These are phyloP conservation scores for Raja brachyura DNA, from an alignment of 2,113 vertebrate genomes.

Conservation along the genomic window DNA sequence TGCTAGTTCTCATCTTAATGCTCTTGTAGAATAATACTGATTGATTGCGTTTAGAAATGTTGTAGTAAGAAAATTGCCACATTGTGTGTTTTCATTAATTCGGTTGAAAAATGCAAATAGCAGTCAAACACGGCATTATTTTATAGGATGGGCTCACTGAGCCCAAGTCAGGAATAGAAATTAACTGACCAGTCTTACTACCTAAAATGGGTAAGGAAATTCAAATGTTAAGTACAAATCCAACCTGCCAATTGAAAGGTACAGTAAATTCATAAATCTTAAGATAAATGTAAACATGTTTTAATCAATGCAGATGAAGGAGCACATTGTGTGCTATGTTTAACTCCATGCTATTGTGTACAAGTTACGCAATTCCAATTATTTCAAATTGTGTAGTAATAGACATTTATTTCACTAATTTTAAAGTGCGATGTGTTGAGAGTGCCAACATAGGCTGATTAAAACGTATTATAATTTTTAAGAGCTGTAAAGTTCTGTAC, in stretches of 20 bases:
- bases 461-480: not conserved
- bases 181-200: slow-evolving; percentile 35
- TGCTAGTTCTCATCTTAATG: slow-evolving; percentile 36
- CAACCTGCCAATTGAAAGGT: slow-evolving; percentile 9
- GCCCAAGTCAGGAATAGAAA: slow-evolving; percentile 31
- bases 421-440: slow-evolving; percentile 24
- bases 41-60: slow-evolving; percentile 16
- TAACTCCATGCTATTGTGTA: not conserved
- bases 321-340: slow-evolving; percentile 22
- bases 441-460: not conserved
- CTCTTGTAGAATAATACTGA: slow-evolving; percentile 34
- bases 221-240: slow-evolving; percentile 20
- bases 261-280: slow-evolving; percentile 25
- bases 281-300: not conserved
- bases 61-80: slow-evolving; percentile 13
- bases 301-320: not conserved
- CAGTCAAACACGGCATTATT: slow-evolving; percentile 31
- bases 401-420: not conserved
- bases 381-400: slow-evolving; percentile 28
- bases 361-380: not conserved
- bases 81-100: slow-evolving; percentile 19
- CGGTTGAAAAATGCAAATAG: slow-evolving; percentile 16
- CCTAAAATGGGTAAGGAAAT: slow-evolving; percentile 30
- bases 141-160: slow-evolving; percentile 36
- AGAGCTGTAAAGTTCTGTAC: not conserved